Base-by-base conservation (phyloP, 2,888 invertebrate species). In the Perithous albicinctus region DNA sequence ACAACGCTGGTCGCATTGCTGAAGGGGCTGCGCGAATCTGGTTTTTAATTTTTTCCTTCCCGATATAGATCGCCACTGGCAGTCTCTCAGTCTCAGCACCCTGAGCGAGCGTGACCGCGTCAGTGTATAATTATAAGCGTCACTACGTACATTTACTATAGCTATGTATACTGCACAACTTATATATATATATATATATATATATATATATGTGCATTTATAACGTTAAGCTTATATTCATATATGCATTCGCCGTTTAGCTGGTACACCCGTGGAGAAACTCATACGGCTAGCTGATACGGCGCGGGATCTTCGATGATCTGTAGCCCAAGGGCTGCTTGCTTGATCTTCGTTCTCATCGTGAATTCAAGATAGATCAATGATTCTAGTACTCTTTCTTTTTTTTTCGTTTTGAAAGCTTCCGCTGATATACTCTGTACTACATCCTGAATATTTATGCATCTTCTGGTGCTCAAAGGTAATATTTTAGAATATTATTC, bases 21-120 rank as follows among this genome's bases (percentile, higher is more conserved):
- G 67, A 51, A 76, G 76, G 75, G 78, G 82, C 73, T 73, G 84
- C 59, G 82, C 78, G 85, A 86, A 91, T 90, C 89, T 90, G 89
- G 91, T 91, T 90, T 90, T 87, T 84, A 86, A 89, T 88, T 89
- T 90, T 89, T 88, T 83, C 80, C 78, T 80, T 88, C 89, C 89
- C 87, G 84, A 89, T 90, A 90, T 87, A 90, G 89, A 90, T 87
- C 86, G 88, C 83, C 79, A 82, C 83, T 81, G 83, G 82, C 82
- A 76, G 82, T 83, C 79, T 83, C 81, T 66, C 76, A 38, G 64
- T 84, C 80, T 38, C 79, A 72, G 61, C 73, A 75, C 75, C 76
- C 72, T 78, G 72, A 66, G 51, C 76, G 75, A 69, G 70, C 76
- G 43, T 51, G 54, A 72, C 51, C 72, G 72, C 73, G 74, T 79